Evolutionary conservation across 2,888 invertebrate genomes (phyloP).

Genomic region (Eumacrocentrus americanus): DNA sequence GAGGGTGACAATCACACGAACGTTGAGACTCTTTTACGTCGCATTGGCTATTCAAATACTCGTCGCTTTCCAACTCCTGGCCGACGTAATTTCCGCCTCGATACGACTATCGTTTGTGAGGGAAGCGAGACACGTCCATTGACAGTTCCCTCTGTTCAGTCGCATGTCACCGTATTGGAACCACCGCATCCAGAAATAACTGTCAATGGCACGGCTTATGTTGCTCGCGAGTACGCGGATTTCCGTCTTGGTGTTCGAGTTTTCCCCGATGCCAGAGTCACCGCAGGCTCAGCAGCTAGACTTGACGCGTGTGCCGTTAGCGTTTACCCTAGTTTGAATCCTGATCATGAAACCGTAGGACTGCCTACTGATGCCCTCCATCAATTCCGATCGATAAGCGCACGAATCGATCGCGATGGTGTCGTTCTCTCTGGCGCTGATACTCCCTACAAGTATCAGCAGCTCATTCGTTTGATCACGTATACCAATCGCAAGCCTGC

Average conservation of each 20-base stretch:
- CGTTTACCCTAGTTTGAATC: slow-evolving; percentile 93
- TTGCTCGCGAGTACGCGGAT: slow-evolving; percentile 84
- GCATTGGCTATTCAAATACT: slow-evolving; percentile 91
- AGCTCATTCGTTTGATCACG: slow-evolving; percentile 79
- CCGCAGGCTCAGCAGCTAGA: slow-evolving; percentile 67
- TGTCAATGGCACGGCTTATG: slow-evolving; percentile 80
- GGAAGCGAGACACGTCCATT: slow-evolving; percentile 79
- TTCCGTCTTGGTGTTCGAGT: slow-evolving; percentile 87
- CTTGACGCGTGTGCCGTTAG: slow-evolving; percentile 93
- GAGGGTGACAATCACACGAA: slow-evolving; percentile 91
- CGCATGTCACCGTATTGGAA: slow-evolving; percentile 86
- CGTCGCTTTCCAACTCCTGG: slow-evolving; percentile 95
- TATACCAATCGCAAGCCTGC: slow-evolving; percentile 97
- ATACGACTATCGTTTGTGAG: slow-evolving; percentile 75
- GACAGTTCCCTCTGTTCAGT: slow-evolving; percentile 77
- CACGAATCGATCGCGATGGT: slow-evolving; percentile 90
- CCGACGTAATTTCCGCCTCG: slow-evolving; percentile 81
- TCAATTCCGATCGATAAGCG: slow-evolving; percentile 74
- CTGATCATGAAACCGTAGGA: slow-evolving; percentile 90
- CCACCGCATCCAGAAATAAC: slow-evolving; percentile 85
- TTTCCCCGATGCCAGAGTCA: slow-evolving; percentile 83
- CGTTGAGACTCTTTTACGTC: slow-evolving; percentile 82
- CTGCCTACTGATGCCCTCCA: slow-evolving; percentile 76
- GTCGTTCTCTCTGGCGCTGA: slow-evolving; percentile 81
- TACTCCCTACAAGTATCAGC: slow-evolving; percentile 78